Evolutionary conservation across 2,113 vertebrate species (phyloP).

Genomic region (Anser cygnoides): DNA sequence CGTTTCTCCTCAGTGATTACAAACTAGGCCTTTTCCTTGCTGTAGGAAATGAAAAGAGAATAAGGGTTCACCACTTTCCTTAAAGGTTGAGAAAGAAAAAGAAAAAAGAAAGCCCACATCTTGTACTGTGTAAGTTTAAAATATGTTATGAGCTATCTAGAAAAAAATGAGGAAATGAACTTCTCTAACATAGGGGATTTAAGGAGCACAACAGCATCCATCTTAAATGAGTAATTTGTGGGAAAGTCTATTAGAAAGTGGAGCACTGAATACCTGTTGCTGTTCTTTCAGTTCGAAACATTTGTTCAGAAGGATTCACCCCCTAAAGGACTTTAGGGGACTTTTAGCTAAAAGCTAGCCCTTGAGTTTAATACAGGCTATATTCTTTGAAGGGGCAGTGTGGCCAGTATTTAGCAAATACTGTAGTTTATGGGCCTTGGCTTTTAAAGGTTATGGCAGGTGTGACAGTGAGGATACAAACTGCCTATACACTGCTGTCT

Average conservation of each 20-base stretch:
- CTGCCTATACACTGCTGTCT: background rate
- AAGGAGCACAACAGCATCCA: background rate
- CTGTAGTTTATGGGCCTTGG: background rate
- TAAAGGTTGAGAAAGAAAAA: accelerated
- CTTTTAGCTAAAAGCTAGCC: background rate
- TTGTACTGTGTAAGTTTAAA: background rate
- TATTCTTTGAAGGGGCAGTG: background rate
- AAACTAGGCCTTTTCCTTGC: background rate
- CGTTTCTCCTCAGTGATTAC: background rate
- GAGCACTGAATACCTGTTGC: background rate
- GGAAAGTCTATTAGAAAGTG: background rate
- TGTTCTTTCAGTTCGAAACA: background rate
- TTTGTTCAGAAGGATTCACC: background rate
- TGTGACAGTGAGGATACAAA: background rate
- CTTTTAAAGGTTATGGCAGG: background rate
- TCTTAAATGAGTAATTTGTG: background rate
- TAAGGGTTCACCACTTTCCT: background rate
- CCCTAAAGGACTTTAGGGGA: background rate
- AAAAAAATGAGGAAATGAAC: background rate
- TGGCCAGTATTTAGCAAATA: background rate
- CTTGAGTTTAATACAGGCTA: background rate
- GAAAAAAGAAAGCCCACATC: background rate
- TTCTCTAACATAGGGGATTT: background rate
- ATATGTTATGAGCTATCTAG: background rate
- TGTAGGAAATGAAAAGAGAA: background rate